Evolutionary conservation across 2,113 vertebrate genomes (phyloP).

Genomic region (Centropristis striata): DNA sequence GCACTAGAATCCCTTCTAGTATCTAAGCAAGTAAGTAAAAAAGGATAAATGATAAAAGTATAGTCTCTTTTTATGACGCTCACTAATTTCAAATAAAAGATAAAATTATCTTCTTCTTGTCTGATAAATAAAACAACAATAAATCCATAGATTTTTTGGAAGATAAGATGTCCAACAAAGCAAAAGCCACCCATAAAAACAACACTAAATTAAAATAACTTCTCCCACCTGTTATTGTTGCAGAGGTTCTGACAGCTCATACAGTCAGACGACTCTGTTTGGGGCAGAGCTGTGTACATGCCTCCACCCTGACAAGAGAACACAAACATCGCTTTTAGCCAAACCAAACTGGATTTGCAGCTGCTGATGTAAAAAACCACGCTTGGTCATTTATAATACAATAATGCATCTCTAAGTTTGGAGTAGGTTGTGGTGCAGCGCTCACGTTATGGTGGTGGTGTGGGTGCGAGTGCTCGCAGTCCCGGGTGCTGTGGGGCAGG

Average conservation of each 20-base stretch:
- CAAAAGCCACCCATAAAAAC: not conserved
- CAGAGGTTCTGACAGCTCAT: slow-evolving; percentile 94
- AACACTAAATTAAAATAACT: not conserved
- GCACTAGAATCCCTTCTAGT: not conserved
- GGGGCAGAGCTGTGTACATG: slow-evolving; percentile 88
- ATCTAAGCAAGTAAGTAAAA: not conserved
- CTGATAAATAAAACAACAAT: not conserved
- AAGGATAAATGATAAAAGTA: not conserved
- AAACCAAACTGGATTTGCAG: not conserved
- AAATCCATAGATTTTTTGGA: not conserved
- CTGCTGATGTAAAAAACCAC: not conserved
- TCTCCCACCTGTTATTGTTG: slow-evolving; percentile 95
- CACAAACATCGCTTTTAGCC: slow-evolving; percentile 35
- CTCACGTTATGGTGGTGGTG: slow-evolving; percentile 91
- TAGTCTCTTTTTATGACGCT: no score
- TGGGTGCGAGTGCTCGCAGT: slow-evolving; percentile 87
- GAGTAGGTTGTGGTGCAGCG: slow-evolving; percentile 4
- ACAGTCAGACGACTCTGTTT: slow-evolving; percentile 89
- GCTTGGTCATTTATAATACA: not conserved
- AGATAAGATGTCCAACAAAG: not conserved
- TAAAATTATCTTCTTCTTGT: not conserved
- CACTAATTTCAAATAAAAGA: no score
- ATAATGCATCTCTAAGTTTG: not conserved
- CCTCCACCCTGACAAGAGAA: slow-evolving; percentile 86
- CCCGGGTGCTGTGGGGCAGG: slow-evolving; percentile 73